Evolutionary conservation across 2,888 invertebrate species (phyloP).

Genomic region (Hypsopygia costalis): DNA sequence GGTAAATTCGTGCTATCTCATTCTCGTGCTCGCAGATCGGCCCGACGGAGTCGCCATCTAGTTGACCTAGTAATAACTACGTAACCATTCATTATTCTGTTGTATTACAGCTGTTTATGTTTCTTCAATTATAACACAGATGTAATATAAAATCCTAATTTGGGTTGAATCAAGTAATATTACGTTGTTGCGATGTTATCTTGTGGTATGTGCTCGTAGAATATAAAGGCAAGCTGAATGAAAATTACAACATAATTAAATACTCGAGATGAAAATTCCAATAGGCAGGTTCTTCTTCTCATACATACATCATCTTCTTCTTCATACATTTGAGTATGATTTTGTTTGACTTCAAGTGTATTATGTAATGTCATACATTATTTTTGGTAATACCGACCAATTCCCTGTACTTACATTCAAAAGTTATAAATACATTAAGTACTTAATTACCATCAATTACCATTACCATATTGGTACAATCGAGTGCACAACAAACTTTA

Average conservation of each 20-base stretch:
- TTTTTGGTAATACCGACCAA: too few species aligned
- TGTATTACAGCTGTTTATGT: constrained; percentile 8
- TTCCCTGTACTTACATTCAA: too few species aligned
- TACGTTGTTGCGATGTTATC: neutral
- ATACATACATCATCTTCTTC: too few species aligned
- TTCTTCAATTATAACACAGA: neutral
- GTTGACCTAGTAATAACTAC: constrained; percentile 44
- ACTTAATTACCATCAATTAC: too few species aligned
- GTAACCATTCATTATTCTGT: constrained; percentile 22
- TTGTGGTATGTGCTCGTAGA: neutral
- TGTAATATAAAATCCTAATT: too few species aligned
- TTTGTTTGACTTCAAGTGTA: too few species aligned
- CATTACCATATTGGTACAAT: too few species aligned
- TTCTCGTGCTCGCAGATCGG: constrained; percentile 33
- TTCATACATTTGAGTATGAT: too few species aligned
- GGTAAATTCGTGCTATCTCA: constrained; percentile 25
- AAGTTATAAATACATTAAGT: too few species aligned
- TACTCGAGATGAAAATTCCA: neutral
- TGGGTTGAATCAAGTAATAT: neutral
- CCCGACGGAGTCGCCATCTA: constrained; percentile 63
- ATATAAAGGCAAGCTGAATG: neutral
- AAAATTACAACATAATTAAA: constrained; percentile 1
- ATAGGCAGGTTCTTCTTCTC: too few species aligned
- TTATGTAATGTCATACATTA: too few species aligned
- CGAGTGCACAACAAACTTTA: too few species aligned